Base-by-base conservation (phyloP, 2,113 vertebrate genomes). In the Silurus asotus region DNA sequence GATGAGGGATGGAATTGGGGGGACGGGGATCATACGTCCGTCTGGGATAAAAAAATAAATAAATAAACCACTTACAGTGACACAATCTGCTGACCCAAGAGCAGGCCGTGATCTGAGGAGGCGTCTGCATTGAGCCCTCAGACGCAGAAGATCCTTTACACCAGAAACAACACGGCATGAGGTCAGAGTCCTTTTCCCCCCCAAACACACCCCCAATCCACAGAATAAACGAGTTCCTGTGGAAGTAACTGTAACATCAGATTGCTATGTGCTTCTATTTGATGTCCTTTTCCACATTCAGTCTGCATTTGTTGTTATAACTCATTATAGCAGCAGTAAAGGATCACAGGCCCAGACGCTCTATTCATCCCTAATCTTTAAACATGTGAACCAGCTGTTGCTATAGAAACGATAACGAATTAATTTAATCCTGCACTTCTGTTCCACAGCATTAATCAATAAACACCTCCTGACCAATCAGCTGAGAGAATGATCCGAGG, bases 31-130 rank as follows among this genome's bases (percentile, higher is more conserved):
- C 59, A 70, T 55, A 62, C 19, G 9, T 6, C 74, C 20, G 37
- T n/a, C 6, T n/a, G 11, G 72, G 59, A 14, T 3, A 23, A 0
- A 23, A 28, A 9, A 4, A 6, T 37, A 48, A 45, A 28, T 28
- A 61, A 55, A 82, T 64, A 87, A 37, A 37, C 37, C 89, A 92
- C 91, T 93, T 91, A 92, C 91, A 87, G 82, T 61, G 89, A 61
- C 91, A 93, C 67, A 93, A 88, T 89, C 91, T 88, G 91, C 91
- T 92, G 91, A 91, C 90, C 92, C 92, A 92, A 87, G 91, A 82
- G 89, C 92, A 92, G 88, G 89, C 86, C 88, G 88, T 91, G 90
- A 91, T 88, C 45, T 88, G 92, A 61, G 92, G 87, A 64, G 91
- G 83, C 86, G 77, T 84, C 92, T 92, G 91, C 91, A 93, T 92